Evolutionary conservation across 2,888 invertebrate species (phyloP).

Genomic region (Limnephilus lunatus): DNA sequence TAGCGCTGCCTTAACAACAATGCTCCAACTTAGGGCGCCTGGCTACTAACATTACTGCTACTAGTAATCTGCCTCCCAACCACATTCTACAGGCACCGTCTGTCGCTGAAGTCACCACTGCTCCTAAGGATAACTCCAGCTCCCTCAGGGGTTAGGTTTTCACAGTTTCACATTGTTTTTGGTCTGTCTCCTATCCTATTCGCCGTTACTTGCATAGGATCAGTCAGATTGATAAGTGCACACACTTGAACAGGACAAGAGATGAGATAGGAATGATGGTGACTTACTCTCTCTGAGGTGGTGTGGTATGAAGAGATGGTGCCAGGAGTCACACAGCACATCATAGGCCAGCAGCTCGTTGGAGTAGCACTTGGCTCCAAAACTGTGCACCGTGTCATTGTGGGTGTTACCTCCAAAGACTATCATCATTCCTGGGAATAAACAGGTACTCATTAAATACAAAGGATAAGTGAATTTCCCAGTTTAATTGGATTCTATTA

Average conservation of each 20-base stretch:
- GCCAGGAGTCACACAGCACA: constrained; percentile 87
- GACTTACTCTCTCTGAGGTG: constrained; percentile 72
- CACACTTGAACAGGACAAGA: background rate
- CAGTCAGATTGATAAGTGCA: too few species aligned
- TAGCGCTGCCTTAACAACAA: too few species aligned
- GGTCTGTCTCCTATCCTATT: background rate
- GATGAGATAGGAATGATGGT: background rate
- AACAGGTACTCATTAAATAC: background rate
- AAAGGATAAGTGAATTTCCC: too few species aligned
- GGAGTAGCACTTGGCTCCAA: constrained; percentile 93
- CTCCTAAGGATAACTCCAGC: too few species aligned
- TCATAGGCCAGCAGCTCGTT: constrained; percentile 92
- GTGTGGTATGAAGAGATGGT: constrained; percentile 77
- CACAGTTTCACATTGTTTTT: background rate
- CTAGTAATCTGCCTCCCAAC: too few species aligned
- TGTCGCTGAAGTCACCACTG: too few species aligned
- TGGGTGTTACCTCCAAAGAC: constrained; percentile 98
- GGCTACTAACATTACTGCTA: too few species aligned
- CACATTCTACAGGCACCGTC: too few species aligned
- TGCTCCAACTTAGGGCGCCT: too few species aligned
- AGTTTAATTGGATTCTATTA: too few species aligned
- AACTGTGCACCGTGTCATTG: constrained; percentile 93
- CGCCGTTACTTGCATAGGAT: too few species aligned
- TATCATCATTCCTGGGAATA: constrained; percentile 84
- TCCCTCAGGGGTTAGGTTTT: too few species aligned